Conservation (phyloP, 2,113 vertebrate species). For the Notarius lentiginosus region DNA sequence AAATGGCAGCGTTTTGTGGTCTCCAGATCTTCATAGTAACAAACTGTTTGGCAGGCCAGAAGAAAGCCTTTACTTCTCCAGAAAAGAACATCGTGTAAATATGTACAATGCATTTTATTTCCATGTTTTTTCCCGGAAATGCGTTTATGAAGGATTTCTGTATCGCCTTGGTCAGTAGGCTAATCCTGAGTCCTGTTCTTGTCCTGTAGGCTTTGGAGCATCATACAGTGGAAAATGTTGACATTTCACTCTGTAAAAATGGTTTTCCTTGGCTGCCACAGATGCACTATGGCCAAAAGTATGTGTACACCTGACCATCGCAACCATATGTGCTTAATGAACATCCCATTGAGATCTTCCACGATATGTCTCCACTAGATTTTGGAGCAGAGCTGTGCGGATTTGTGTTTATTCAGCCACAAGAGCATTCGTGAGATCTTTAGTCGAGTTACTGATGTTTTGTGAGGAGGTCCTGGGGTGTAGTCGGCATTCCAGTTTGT, state of each 20-base stretch:
- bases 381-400: neutral
- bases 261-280: too few species aligned
- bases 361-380: neutral
- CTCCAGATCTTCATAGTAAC: neutral
- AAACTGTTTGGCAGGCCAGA: neutral
- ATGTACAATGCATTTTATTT: too few species aligned
- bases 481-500: neutral
- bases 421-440: neutral
- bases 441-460: neutral
- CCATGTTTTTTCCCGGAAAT: neutral
- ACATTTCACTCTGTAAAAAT: neutral
- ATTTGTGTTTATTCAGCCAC: neutral
- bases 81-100: neutral
- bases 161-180: neutral
- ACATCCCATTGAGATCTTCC: neutral
- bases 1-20: neutral
- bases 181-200: neutral
- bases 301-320: neutral
- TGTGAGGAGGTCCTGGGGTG: neutral
- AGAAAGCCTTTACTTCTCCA: neutral
- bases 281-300: too few species aligned
- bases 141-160: neutral
- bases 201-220: neutral
- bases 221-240: neutral
- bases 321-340: neutral